Evolutionary conservation across 2,113 vertebrate species (phyloP).

Genomic region (Crotalus helleri): DNA sequence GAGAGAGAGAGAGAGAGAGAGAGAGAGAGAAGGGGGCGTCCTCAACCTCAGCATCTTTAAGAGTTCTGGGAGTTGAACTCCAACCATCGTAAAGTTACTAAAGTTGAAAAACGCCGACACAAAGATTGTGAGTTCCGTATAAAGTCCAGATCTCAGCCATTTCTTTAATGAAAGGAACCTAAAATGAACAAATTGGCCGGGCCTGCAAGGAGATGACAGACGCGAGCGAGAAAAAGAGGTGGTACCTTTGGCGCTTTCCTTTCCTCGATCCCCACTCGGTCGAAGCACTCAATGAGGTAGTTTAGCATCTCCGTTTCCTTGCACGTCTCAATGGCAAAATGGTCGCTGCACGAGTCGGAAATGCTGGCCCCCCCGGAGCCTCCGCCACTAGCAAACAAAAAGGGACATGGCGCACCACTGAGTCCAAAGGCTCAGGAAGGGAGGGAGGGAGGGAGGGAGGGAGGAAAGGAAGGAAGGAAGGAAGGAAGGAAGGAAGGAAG

Average conservation of each 20-base stretch:
- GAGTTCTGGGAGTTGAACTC: neutral
- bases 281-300: slow-evolving; percentile 99
- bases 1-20: no score
- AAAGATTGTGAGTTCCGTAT: neutral
- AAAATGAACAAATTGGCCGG: no score
- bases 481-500: no score
- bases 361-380: slow-evolving; percentile 78
- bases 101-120: neutral
- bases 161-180: neutral
- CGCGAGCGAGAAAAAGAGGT: neutral
- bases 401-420: neutral
- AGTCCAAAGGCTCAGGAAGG: neutral
- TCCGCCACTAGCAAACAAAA: slow-evolving; percentile 63
- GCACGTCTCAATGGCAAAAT: slow-evolving; percentile 94
- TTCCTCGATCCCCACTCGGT: slow-evolving; percentile 98
- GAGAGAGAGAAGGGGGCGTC: no score
- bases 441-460: neutral
- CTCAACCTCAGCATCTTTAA: neutral
- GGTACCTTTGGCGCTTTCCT: slow-evolving; percentile 97
- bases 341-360: slow-evolving; percentile 87
- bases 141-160: neutral
- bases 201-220: no score
- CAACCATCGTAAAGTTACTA: neutral
- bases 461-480: no score
- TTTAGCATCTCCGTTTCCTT: slow-evolving; percentile 99